A percentile compares a stretch with the other conserved stretches of the same genome.
Evolutionary conservation across 1,140 invertebrate genomes (phyloP).

Genomic region (Lerema accius): DNA sequence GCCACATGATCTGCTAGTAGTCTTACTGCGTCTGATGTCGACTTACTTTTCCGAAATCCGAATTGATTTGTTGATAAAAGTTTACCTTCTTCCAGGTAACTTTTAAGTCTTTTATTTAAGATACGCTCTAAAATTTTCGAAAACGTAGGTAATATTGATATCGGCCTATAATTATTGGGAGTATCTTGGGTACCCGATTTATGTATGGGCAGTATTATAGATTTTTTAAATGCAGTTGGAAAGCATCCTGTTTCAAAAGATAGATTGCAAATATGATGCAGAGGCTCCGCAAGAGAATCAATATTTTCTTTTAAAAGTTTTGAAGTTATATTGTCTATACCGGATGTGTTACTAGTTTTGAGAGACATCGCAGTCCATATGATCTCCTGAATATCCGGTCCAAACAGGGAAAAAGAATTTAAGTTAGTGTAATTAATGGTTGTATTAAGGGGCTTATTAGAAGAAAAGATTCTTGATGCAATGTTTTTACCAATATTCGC

Average conservation of each 20-base stretch:
- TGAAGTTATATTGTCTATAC: slow-evolving; percentile 13
- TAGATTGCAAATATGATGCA: slow-evolving; percentile 5
- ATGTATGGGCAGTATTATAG: slow-evolving; percentile 17
- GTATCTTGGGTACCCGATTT: slow-evolving; percentile 11
- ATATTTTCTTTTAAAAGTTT: slow-evolving; percentile 13
- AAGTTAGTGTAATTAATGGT: no score
- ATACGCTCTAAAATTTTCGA: slow-evolving; percentile 28
- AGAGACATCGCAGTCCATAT: neutral
- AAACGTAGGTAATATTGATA: slow-evolving; percentile 22
- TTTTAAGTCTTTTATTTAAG: slow-evolving; percentile 19
- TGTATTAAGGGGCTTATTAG: no score
- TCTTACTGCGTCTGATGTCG: slow-evolving; percentile 21
- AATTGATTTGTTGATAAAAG: slow-evolving; percentile 25
- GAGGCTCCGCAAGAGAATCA: neutral
- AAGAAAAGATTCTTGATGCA: neutral
- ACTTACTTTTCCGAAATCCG: slow-evolving; percentile 21
- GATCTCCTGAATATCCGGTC: slow-evolving; percentile 8
- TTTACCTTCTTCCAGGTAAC: slow-evolving; percentile 20
- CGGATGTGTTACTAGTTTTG: neutral
- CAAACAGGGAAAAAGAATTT: slow-evolving; percentile 16
- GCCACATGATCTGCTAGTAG: no score
- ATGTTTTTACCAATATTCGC: slow-evolving; percentile 3
- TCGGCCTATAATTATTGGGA: slow-evolving; percentile 20
- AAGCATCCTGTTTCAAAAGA: slow-evolving; percentile 3
- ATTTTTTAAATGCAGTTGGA: slow-evolving; percentile 8